Conservation (phyloP, 2,797 vertebrate species). For the Nyctalus aviator region DNA sequence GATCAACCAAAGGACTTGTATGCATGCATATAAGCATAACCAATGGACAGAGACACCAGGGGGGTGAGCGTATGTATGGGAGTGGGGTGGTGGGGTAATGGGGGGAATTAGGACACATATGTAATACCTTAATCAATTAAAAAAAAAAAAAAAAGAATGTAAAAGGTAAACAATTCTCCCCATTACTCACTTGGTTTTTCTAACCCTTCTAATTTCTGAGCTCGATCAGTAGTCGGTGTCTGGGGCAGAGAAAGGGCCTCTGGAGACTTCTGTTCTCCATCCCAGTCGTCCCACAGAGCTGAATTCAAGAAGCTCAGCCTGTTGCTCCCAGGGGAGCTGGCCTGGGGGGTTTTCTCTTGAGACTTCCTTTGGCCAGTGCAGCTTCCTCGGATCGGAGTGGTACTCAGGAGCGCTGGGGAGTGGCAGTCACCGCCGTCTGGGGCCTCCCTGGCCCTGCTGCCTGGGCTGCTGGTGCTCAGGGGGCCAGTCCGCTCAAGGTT, state of each 20-base stretch:
- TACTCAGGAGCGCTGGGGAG: constrained; percentile 29
- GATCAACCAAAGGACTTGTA: no score
- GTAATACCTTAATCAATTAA: no score
- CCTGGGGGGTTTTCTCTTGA: constrained; percentile 62
- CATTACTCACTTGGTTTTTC: constrained; percentile 91
- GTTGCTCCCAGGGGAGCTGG: constrained; percentile 54
- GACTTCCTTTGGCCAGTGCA: constrained; percentile 38
- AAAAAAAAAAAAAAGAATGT: not conserved
- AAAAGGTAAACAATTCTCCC: not conserved
- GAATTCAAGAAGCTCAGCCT: constrained; percentile 88
- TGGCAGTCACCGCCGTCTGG: not conserved
- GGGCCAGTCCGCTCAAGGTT: not conserved
- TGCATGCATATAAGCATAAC: no score
- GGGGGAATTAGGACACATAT: no score
- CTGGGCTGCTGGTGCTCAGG: constrained; percentile 63
- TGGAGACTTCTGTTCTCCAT: constrained; percentile 86
- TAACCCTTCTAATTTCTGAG: constrained; percentile 66
- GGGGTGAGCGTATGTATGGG: no score
- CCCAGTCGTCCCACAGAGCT: constrained; percentile 90
- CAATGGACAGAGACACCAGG: no score
- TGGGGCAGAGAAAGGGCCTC: constrained; percentile 87
- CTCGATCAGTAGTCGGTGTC: constrained; percentile 70
- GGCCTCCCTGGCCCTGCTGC: not conserved
- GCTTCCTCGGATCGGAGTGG: constrained; percentile 74
- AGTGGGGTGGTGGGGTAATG: no score